phyloP scores from a whole-genome alignment of 2,113 vertebrate genomes.

The Ciconia boyciana region DNA sequence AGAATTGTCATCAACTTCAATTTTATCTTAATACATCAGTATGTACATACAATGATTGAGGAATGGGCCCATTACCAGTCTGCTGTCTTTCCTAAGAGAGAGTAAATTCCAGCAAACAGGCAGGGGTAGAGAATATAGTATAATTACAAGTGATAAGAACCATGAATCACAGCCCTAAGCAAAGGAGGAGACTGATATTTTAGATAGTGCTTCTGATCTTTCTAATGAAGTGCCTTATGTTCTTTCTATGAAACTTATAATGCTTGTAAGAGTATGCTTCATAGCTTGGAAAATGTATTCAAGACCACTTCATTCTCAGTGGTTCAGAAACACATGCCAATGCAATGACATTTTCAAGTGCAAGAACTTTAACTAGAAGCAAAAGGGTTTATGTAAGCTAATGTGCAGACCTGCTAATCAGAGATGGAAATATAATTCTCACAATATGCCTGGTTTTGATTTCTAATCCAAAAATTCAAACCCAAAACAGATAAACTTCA shows the following conservation, averaged over 20 bases:
- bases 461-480: not conserved
- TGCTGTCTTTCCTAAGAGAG: not conserved
- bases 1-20: not conserved
- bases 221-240: not conserved
- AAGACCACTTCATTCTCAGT: not conserved
- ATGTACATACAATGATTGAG: not conserved
- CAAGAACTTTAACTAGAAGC: not conserved
- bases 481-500: not conserved
- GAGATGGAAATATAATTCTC: not conserved
- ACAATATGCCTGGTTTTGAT: not conserved
- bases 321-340: not conserved
- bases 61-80: not conserved
- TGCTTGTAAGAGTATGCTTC: not conserved
- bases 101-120: not conserved
- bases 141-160: not conserved
- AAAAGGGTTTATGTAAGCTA: not conserved
- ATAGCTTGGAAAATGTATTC: not conserved
- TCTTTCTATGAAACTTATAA: not conserved
- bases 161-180: conserved; percentile 10
- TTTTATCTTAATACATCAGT: not conserved
- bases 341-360: not conserved
- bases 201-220: not conserved
- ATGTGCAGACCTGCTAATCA: not conserved
- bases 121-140: not conserved
- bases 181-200: not conserved